A percentile compares a stretch with the other conserved stretches of the same genome.
Conservation (phyloP, 1,140 invertebrate species). For the Penaeus vannamei region DNA sequence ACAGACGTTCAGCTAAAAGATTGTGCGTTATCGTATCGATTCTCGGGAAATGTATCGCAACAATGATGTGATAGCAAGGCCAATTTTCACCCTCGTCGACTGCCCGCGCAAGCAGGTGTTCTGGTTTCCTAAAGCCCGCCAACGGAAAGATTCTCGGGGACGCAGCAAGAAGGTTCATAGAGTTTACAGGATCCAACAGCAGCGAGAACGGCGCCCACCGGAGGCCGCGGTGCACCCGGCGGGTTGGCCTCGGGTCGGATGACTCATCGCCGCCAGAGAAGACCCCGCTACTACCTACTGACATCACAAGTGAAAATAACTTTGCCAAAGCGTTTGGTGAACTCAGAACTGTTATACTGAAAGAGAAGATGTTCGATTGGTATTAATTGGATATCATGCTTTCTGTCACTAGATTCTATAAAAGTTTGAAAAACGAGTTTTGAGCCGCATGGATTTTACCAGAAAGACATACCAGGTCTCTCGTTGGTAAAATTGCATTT, state of each 20-base stretch:
- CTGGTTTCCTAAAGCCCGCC: neutral
- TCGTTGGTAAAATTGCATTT: slow-evolving; percentile 3
- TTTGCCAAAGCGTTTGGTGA: no score
- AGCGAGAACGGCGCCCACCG: neutral
- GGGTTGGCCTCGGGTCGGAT: slow-evolving; percentile 35
- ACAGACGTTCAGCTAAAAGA: neutral
- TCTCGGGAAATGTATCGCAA: slow-evolving; percentile 10
- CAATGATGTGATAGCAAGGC: neutral
- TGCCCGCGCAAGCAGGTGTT: neutral
- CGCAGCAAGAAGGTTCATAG: neutral
- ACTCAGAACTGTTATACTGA: no score
- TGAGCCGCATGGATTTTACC: slow-evolving; percentile 31
- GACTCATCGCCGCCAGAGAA: slow-evolving; percentile 45
- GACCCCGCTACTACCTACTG: slow-evolving; percentile 26
- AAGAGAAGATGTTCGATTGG: no score
- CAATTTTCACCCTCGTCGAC: neutral
- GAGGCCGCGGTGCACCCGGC: slow-evolving; percentile 27
- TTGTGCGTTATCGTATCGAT: slow-evolving; percentile 9
- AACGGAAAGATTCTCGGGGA: neutral
- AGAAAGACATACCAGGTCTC: slow-evolving; percentile 16
- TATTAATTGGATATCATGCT: no score
- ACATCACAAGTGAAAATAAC: slow-evolving; percentile 23
- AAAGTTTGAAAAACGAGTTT: neutral
- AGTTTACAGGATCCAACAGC: neutral
- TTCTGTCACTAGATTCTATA: no score